Base-by-base conservation (phyloP, 2,113 vertebrate genomes). In the Microcebus griseorufus region DNA sequence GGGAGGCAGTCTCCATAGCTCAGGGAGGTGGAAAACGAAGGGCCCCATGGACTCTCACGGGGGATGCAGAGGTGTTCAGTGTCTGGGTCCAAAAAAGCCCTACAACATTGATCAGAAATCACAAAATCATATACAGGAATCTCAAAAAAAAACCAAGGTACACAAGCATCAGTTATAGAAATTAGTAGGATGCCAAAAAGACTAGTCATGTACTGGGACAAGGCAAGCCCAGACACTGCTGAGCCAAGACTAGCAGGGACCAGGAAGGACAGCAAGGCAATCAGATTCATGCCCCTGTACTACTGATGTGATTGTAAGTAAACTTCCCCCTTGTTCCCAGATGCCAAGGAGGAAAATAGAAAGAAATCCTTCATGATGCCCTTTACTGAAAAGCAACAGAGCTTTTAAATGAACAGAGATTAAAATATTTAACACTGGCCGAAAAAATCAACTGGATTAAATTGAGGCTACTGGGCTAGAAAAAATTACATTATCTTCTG, bases 391-490 rank as follows among this genome's bases (percentile, higher is more conserved):
- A 81, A 84, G 27, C 12, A 12, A n/a, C n/a, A 5, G n/a, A 48
- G 29, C 42, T 67, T 82, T 64, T 29, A 85, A 90, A 85, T 78
- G n/a, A 83, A 89, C 0, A 17, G 9, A 72, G 64, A 55, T 3
- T 8, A 70, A 37, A n/a, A 87, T 81, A 75, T 42, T 92, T 95
- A 22, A 93, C 73, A 76, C 70, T 70, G 39, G 18, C 81, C 88
- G 51, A 93, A 93, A 96, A 97, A 73, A 45, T 81, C 45, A 84
- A 79, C 4, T 79, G 25, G 32, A 75, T 83, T 67, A 72, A 92
- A 88, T 14, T 42, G 27, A 93, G 34, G 18, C 2, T 60, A 60
- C 29, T 72, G 37, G 34, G 17, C 48, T 75, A 27, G 45, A 34
- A 92, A 55, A 94, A 82, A 94, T 53, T 34, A 39, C 48, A 32